Base-by-base conservation (phyloP, 53 echinoderm and acorn worm genomes). In the Echinarachnius parma region DNA sequence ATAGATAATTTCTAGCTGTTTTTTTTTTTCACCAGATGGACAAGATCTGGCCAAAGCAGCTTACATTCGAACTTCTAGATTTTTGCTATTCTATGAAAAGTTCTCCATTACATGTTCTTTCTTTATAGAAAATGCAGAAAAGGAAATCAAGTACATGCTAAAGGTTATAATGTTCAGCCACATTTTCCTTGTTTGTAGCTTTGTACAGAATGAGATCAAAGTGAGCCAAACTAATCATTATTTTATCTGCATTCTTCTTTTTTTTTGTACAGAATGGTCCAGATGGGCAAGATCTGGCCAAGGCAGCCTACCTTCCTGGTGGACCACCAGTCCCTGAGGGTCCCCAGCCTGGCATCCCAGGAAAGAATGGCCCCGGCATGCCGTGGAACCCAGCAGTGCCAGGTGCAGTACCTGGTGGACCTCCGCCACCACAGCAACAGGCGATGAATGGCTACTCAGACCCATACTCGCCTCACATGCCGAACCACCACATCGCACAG, bases 401-500 rank as follows among this genome's bases (percentile, higher is more conserved):
- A 24, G 35, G 34, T 15, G 70, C 70, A 21, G 55, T 29, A 36
- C 27, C 57, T 16, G 35, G 34, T 15, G 70, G 53, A 21, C 57
- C 74, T 22, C 69, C 69, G 2, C 21, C 5, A 8, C 29, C 53
- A 31, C 65, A 44, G 29, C 69, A 31, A 1, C 74, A 72, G 57
- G 36, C 56, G 74, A 56, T 72, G 45, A 72, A 72, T 27, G 74
- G 74, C 16, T 72, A 72, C 53, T 8, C 55, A 1, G 56, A 55
- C 1, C 26, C 54, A 19, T 72, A 72, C 34, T 57, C 74, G 18
- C 74, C 55, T 34, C 74, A 72, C 26, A 55, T 72, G 13, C 24
- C 35, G 4, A 72, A 72, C 58, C 74, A 72, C 57, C 74, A 72
- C 57, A 7, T 72, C 45, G n/a, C 75, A 65, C 63, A 74, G 28